phyloP scores from a whole-genome alignment of 2,113 vertebrate genomes.

The Fukomys damarensis region DNA sequence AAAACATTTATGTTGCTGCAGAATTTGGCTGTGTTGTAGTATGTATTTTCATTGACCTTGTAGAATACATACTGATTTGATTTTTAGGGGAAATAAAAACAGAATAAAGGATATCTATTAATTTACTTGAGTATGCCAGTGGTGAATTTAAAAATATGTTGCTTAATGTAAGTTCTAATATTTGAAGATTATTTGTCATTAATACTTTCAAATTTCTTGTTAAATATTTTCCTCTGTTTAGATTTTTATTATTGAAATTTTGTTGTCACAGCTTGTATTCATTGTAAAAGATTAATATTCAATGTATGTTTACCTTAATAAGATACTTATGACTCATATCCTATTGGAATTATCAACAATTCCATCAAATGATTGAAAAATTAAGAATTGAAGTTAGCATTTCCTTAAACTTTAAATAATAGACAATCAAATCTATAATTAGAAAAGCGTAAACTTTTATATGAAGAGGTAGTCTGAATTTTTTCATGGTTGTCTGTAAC shows the following conservation, averaged over 20 bases:
- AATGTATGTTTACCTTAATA: background rate
- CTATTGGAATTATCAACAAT: background rate
- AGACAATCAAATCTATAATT: background rate
- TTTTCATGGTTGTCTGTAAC: constrained; percentile 45
- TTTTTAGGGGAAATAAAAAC: constrained; percentile 4
- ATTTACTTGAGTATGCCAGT: background rate
- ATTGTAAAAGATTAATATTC: constrained; percentile 19
- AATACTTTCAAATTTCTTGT: background rate
- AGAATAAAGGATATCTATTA: background rate
- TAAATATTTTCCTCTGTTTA: background rate
- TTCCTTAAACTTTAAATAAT: background rate
- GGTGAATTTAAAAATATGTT: constrained; percentile 25
- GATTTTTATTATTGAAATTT: constrained; percentile 47
- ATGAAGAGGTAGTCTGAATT: constrained; percentile 15
- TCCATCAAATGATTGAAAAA: background rate
- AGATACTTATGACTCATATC: background rate
- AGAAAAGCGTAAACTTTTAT: constrained; percentile 45
- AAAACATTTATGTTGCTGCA: constrained; percentile 85
- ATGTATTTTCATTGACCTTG: constrained; percentile 86
- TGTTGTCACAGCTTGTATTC: background rate
- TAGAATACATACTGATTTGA: constrained; percentile 51
- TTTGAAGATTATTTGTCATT: constrained; percentile 14
- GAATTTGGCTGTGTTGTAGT: constrained; percentile 82
- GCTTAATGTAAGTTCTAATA: background rate
- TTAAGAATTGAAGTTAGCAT: background rate